Evolutionary conservation across 1,140 invertebrate genomes (phyloP), one percentile per base, ranked within the genome.

Genomic region (Ceratina japonica): DNA sequence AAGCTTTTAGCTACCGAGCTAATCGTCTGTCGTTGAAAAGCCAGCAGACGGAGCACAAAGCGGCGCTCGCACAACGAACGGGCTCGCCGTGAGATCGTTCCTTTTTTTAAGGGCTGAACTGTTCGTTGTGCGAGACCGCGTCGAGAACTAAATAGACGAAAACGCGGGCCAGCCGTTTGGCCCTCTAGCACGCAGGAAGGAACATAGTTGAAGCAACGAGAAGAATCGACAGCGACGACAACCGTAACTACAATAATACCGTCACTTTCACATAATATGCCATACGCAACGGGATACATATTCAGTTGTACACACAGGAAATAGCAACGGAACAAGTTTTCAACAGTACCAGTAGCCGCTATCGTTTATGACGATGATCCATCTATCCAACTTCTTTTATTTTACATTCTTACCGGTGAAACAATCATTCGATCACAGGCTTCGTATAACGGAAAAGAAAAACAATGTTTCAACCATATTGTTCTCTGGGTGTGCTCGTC

Each of bases 401-500:
- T 78, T 72, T 37, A n/a, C 31, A 24, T 72, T 78, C 49, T 44
- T 54, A 64, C 69, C 66, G 66, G 56, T 37, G 24, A 51, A 52
- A 61, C 44, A 77, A 61, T 31, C 27, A 58, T 62, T 62, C 52
- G 52, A 52, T 71, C 54, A 54, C 75, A 68, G 75, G 51, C 59
- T 71, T 71, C 69, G 44, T 63, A 44, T 54, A 18, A 37, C 24
- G 27, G 20, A 20, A 37, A 58, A 20, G 7, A 24, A 44, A 2
- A 13, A n/a, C 12, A 68, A 20, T 79, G 76, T 79, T 79, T 79
- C 76, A 74, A 79, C 70, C 61, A 44, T 65, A 79, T 73, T 74
- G 76, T 79, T 79, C 70, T 74, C 76, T 79, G 76, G 72, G 78
- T 75, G 78, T 69, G 79, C 72, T 74, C 68, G 72, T 84, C 58